Conservation (phyloP, 1,140 invertebrate species). For the Portunus trituberculatus region DNA sequence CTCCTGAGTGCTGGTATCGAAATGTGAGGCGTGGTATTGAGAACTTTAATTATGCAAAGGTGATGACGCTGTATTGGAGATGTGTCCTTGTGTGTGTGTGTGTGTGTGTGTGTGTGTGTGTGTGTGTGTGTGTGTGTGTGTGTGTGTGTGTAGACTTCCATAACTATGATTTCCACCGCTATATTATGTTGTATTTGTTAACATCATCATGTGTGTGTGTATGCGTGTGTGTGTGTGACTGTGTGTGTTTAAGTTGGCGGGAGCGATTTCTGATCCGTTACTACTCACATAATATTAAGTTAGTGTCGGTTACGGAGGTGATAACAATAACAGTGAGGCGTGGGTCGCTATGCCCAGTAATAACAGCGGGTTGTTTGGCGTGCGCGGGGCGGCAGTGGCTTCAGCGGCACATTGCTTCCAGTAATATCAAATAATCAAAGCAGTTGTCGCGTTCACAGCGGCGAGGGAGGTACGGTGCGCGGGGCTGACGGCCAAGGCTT, state of each 20-base stretch:
- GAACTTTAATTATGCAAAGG: constrained; percentile 23
- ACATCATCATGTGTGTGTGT: neutral
- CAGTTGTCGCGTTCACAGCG: neutral
- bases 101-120: neutral
- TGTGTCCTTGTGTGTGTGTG: neutral
- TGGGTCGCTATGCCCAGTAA: constrained; percentile 52
- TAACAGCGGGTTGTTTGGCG: constrained; percentile 55
- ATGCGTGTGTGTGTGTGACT: neutral
- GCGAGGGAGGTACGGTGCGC: neutral
- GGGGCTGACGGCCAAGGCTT: neutral
- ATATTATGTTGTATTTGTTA: neutral
- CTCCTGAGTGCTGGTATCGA: neutral
- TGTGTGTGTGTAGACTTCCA: neutral
- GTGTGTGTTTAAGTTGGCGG: neutral
- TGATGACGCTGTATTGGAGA: neutral
- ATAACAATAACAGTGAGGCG: constrained; percentile 61
- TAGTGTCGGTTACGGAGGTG: neutral
- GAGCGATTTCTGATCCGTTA: constrained; percentile 35
- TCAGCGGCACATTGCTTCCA: constrained; percentile 52
- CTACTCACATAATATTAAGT: constrained; percentile 50
- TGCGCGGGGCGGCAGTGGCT: constrained; percentile 24
- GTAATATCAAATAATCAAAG: constrained; percentile 68
- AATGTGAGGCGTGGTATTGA: neutral
- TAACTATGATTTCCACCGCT: no score
- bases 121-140: neutral